Base-by-base conservation (phyloP, 2,888 invertebrate genomes). In the Chrysodeixis includens region DNA sequence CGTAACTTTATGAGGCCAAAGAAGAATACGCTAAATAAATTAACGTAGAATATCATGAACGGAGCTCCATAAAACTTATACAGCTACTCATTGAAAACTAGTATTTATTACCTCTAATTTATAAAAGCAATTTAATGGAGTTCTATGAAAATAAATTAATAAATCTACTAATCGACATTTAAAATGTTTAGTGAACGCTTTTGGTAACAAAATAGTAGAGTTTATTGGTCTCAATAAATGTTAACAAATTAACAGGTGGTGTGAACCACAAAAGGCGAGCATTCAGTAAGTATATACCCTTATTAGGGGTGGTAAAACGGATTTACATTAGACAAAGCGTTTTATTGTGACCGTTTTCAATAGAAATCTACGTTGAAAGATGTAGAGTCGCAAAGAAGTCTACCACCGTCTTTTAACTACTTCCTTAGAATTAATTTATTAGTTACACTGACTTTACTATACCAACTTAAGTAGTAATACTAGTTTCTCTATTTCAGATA, bases 171-270 rank as follows among this genome's bases (percentile, higher is more conserved):
- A 71, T 66, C 1, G 51, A 51, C 20, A 46, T 46, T 49, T 62
- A 65, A 74, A 64, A 56, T 40, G 44, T 53, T 60, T 30, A 66
- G 22, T 69, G n/a, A 56, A 32, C 51, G 46, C 0, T 54, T 55
- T 54, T 18, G 18, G 52, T 30, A 53, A 66, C 61, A 44, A 59
- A 72, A 57, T 67, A 20, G 16, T 32, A 1, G 0, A 40, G 40
- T 78, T 79, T 73, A 77, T 74, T 73, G 66, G 53, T 56, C 46
- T 32, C 57, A 66, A 69, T 79, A 77, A 80, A 81, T 32, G 58
- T 60, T 65, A 62, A 72, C 64, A 67, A 70, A 72, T 76, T 72
- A 69, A 74, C 78, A 76, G 71, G 74, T 77, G 67, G 64, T 69
- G 58, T 67, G 56, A 64, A 67, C 62, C 65, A 68, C 30, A 70